Evolutionary conservation across 2,113 vertebrate species (phyloP).

Genomic region (Rynchops niger): DNA sequence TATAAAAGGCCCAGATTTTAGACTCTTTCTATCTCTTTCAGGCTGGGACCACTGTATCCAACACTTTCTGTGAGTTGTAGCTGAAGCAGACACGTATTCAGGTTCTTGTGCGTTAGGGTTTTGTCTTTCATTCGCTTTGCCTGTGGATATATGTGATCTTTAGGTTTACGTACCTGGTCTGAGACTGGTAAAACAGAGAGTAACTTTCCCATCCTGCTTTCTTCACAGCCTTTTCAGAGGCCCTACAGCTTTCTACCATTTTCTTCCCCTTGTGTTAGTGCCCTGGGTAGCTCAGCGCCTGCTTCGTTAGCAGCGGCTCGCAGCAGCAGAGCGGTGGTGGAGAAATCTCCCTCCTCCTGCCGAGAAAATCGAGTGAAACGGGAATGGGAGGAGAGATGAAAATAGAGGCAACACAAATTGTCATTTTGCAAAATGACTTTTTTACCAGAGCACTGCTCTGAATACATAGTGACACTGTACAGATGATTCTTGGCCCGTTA

Average conservation of each 20-base stretch:
- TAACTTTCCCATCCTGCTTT: not conserved
- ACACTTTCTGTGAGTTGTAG: not conserved
- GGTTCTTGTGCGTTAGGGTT: not conserved
- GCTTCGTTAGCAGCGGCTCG: not conserved
- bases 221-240: not conserved
- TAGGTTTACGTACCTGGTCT: not conserved
- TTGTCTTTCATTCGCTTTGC: not conserved
- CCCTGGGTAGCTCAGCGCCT: not conserved
- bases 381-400: slow-evolving; percentile 13
- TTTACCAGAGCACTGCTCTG: slow-evolving; percentile 13
- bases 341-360: not conserved
- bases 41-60: not conserved
- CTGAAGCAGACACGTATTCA: not conserved
- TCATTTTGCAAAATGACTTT: slow-evolving; percentile 34
- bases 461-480: slow-evolving; percentile 8
- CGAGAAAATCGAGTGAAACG: not conserved
- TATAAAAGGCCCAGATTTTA: not conserved
- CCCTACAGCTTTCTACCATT: not conserved
- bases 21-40: not conserved
- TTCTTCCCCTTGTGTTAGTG: not conserved
- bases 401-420: slow-evolving; percentile 3
- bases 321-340: not conserved
- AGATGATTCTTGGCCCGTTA: slow-evolving; percentile 53
- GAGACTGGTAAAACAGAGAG: not conserved
- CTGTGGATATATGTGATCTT: not conserved